Conservation (phyloP, 2,797 vertebrate genomes). For the Chelidonichthys spinosus region DNA sequence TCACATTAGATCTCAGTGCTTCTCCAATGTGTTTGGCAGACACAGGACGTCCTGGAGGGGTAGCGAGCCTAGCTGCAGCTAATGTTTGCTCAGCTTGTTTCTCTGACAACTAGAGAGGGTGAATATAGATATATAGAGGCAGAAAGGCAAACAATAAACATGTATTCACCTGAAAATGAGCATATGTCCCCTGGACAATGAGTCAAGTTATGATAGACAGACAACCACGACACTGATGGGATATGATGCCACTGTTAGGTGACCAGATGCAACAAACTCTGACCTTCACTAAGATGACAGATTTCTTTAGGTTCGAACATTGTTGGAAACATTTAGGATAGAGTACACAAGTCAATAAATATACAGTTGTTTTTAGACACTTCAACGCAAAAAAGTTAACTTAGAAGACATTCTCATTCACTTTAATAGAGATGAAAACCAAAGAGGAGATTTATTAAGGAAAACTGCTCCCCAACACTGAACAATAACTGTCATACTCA, state of each 20-base stretch:
- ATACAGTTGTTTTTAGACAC: neutral
- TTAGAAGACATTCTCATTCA: neutral
- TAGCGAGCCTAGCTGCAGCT: neutral
- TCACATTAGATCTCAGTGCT: neutral
- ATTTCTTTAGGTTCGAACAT: neutral
- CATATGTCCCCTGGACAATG: neutral
- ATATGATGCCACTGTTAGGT: neutral
- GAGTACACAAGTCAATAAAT: neutral
- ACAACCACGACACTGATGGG: neutral
- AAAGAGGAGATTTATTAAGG: conserved; percentile 4
- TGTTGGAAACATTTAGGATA: neutral
- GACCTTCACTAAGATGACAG: neutral
- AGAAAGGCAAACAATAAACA: neutral
- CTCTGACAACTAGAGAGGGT: neutral
- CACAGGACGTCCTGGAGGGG: neutral
- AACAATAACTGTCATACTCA: conserved; percentile 57
- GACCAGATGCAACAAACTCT: neutral
- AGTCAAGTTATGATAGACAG: neutral
- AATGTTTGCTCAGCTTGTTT: neutral
- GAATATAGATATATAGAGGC: too few species aligned
- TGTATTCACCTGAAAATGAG: neutral
- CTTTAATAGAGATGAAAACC: neutral
- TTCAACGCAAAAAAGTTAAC: neutral
- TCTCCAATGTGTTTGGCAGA: neutral
- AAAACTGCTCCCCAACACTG: conserved; percentile 16